A percentile compares a stretch with the other conserved stretches of the same genome.
Evolutionary conservation across 2,888 invertebrate species (phyloP).

Genomic region (Ditula angustiorana): DNA sequence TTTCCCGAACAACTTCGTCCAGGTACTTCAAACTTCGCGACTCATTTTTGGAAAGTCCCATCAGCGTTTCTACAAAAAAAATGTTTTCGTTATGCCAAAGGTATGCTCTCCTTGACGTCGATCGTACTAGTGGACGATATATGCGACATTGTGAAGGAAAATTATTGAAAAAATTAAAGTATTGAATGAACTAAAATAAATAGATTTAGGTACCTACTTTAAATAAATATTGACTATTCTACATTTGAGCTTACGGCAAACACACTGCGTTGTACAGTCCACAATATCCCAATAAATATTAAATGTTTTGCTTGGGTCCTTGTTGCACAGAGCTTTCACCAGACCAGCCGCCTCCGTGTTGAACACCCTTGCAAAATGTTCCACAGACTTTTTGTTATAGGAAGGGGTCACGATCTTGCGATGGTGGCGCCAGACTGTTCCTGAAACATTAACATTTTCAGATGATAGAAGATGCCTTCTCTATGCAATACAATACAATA

Average conservation of each 20-base stretch:
- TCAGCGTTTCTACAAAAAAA: slow-evolving; percentile 74
- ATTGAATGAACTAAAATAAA: no score
- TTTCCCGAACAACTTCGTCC: slow-evolving; percentile 58
- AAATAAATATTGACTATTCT: neutral
- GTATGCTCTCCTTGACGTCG: no score
- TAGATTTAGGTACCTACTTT: no score
- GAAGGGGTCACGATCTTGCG: slow-evolving; percentile 70
- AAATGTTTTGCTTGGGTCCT: slow-evolving; percentile 51
- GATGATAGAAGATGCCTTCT: no score
- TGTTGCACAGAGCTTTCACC: slow-evolving; percentile 49
- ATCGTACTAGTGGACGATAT: no score
- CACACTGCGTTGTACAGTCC: slow-evolving; percentile 64
- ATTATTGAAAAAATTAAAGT: no score
- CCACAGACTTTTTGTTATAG: slow-evolving; percentile 69
- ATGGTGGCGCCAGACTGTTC: slow-evolving; percentile 65
- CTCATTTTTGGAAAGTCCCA: slow-evolving; percentile 71
- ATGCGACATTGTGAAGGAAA: no score
- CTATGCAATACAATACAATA: no score
- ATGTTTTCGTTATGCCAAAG: no score
- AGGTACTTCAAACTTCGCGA: slow-evolving; percentile 55
- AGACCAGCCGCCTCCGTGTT: slow-evolving; percentile 60
- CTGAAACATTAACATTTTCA: slow-evolving; percentile 52
- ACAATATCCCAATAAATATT: slow-evolving; percentile 66
- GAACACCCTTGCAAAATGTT: slow-evolving; percentile 57
- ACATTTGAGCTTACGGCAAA: slow-evolving; percentile 64